Evolutionary conservation across 2,888 invertebrate genomes (phyloP).

Genomic region (Omphaloscelis lunosa): DNA sequence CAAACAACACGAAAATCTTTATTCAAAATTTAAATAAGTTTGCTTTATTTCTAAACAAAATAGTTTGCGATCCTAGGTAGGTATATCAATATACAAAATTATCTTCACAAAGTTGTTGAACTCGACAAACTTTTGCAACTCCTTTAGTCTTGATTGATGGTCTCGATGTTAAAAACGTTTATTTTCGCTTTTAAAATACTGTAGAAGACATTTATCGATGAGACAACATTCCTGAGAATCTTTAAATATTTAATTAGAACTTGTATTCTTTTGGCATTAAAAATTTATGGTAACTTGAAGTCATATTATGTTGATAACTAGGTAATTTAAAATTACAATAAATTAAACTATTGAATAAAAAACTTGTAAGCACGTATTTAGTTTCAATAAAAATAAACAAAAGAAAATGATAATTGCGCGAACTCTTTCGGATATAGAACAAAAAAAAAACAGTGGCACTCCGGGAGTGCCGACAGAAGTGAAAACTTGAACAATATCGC

Average conservation of each 20-base stretch:
- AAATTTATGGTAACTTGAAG: too few relatives aligned
- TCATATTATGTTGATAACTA: too few relatives aligned
- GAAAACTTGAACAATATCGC: too few relatives aligned
- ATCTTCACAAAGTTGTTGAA: constrained; percentile 55
- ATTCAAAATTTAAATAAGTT: constrained; percentile 51
- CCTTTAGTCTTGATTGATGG: constrained; percentile 57
- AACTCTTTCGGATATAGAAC: too few relatives aligned
- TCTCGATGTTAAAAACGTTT: constrained; percentile 33
- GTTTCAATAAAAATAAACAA: too few relatives aligned
- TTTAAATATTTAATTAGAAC: constrained; percentile 9
- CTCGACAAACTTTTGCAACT: constrained; percentile 50
- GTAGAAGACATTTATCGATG: constrained; percentile 30
- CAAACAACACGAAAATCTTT: constrained; percentile 44
- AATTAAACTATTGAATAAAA: too few relatives aligned
- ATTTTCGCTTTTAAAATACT: constrained; percentile 35
- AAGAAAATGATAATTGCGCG: too few relatives aligned
- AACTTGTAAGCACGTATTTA: too few relatives aligned
- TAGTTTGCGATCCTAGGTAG: constrained; percentile 41
- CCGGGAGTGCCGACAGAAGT: too few relatives aligned
- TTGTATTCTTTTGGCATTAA: neutral
- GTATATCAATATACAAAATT: constrained; percentile 47
- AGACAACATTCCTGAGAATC: constrained; percentile 26
- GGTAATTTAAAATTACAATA: too few relatives aligned
- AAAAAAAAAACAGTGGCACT: too few relatives aligned
- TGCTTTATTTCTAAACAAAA: constrained; percentile 47